Base-by-base conservation (phyloP, 2,113 vertebrate genomes). In the Tachysurus fulvidraco region DNA sequence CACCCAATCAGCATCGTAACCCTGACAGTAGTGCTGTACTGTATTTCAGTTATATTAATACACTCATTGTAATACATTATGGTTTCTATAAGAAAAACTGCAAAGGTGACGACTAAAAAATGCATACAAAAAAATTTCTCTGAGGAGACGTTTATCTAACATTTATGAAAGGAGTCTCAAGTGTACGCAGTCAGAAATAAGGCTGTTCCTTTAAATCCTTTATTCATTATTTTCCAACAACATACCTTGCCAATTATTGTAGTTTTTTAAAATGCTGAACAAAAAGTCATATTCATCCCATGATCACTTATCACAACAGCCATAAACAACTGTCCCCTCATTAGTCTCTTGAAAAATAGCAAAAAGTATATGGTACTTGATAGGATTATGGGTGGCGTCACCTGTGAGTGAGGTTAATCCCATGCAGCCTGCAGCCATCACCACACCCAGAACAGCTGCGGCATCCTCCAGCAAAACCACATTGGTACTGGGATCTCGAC, bases 381-480 rank as follows among this genome's bases (percentile, higher is more conserved):
- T 81, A 41, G 36, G 4, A 36, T 59, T 25, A 46, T 21, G 13
- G 13, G 44, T 46, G 73, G 9, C 52, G 13, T 85, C 11, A 99
- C 98, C 98, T 94, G 98, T 99, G 85, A 99, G 77, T 30, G 98
- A 99, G 16, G 98, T 99, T 86, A 99, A 95, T 7, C 97, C 97
- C 98, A 99, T 99, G 89, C 96, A 99, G 60, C 97, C 92, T 50
- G 97, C 94, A 86, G 98, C 98, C 88, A 99, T 83, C 0, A 92
- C 93, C 88, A 99, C 97, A 1, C 98, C 98, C 73, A 99, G 91
- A 36, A 99, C 98, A 62, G 98, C 98, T 30, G 98, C 98, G 81
- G 98, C 94, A 41, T 99, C 98, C 91, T 99, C 98, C 93, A 99
- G 91, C 84, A 99, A 93, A 55, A 99, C 97, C 30, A 99, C 98